A percentile compares a stretch with the other conserved stretches of the same genome.
These are phyloP conservation scores for Chymomyza amoena DNA, from an alignment of 2,888 invertebrate species.

Conservation along the genomic window DNA sequence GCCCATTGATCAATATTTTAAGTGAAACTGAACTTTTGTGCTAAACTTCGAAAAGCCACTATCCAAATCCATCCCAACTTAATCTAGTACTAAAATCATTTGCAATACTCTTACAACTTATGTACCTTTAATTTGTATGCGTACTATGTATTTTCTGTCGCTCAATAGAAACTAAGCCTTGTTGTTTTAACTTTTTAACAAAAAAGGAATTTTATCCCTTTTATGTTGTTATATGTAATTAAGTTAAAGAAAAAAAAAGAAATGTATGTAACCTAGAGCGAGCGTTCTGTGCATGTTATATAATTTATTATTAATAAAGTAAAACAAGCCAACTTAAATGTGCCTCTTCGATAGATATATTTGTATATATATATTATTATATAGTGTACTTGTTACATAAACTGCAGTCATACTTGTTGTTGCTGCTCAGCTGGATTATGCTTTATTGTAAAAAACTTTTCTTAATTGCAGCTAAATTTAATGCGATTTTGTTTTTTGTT, in stretches of 20 bases:
- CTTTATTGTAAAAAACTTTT: slow-evolving; percentile 27
- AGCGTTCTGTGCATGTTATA: slow-evolving; percentile 69
- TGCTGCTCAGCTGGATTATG: slow-evolving; percentile 27
- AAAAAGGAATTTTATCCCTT: slow-evolving; percentile 10
- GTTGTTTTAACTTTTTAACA: background rate
- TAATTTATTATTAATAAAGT: slow-evolving; percentile 70
- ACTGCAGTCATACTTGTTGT: slow-evolving; percentile 12
- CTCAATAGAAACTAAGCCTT: background rate
- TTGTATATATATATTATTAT: slow-evolving; percentile 3
- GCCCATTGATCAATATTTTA: slow-evolving; percentile 84
- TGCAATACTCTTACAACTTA: slow-evolving; percentile 1
- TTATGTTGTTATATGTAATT: slow-evolving; percentile 60
- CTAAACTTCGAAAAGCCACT: background rate
- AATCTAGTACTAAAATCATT: background rate
- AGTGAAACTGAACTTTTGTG: slow-evolving; percentile 11
- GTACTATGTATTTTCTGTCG: background rate
- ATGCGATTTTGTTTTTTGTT: slow-evolving; percentile 14
- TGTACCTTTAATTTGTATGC: background rate
- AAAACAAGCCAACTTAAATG: slow-evolving; percentile 72
- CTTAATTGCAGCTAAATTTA: slow-evolving; percentile 26
- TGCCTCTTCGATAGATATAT: slow-evolving; percentile 50
- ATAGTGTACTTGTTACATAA: slow-evolving; percentile 35
- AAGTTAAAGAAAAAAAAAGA: slow-evolving; percentile 36
- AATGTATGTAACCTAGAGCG: slow-evolving; percentile 39
- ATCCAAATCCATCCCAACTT: background rate